Evolutionary conservation across 2,888 invertebrate genomes (phyloP).

Genomic region (Cheilosia urbana): DNA sequence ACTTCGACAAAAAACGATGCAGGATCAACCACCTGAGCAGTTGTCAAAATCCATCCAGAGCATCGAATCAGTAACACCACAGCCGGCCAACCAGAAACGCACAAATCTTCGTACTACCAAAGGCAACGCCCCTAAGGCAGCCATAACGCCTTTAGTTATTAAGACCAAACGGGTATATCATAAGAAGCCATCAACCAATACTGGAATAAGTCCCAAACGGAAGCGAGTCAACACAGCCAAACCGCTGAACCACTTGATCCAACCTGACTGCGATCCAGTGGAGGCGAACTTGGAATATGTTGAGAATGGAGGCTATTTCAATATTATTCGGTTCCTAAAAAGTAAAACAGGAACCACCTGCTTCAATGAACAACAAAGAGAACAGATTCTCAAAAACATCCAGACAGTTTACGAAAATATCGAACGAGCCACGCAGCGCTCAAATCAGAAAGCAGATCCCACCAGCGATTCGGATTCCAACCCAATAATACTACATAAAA

Average conservation of each 20-base stretch:
- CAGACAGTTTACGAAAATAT: slow-evolving; percentile 2
- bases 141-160: neutral
- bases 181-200: neutral
- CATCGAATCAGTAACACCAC: neutral
- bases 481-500: neutral
- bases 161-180: neutral
- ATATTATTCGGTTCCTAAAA: slow-evolving; percentile 46
- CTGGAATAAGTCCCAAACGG: slow-evolving; percentile 23
- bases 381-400: slow-evolving; percentile 52
- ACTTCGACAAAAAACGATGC: neutral
- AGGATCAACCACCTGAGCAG: neutral
- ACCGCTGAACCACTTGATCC: slow-evolving; percentile 71
- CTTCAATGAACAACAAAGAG: slow-evolving; percentile 59
- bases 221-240: slow-evolving; percentile 76
- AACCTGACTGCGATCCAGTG: slow-evolving; percentile 55
- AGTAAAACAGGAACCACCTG: slow-evolving; percentile 40
- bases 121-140: neutral
- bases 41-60: neutral
- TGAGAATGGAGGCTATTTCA: slow-evolving; percentile 59
- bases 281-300: slow-evolving; percentile 48
- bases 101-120: slow-evolving; percentile 11
- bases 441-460: neutral
- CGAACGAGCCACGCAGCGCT: neutral
- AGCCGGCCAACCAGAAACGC: neutral
- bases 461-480: neutral